Percentiles rank a stretch among this genome's conserved stretches.
Evolutionary conservation across 2,797 vertebrate species (phyloP).

Genomic region (Macropodus opercularis): DNA sequence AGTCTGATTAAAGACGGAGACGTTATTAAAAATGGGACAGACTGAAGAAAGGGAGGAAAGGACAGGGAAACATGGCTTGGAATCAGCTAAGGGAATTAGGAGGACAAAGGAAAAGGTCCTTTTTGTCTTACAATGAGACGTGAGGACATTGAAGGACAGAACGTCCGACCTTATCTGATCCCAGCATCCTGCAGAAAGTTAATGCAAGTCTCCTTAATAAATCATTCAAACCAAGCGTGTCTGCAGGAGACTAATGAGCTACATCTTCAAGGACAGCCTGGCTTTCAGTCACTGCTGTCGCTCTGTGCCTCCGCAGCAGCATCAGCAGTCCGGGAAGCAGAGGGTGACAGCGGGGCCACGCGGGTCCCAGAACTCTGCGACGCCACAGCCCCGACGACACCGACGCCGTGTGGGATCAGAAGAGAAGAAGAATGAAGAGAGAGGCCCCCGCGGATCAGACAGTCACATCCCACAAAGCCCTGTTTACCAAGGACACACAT

Average conservation of each 20-base stretch:
- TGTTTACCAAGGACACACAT: slow-evolving; percentile 82
- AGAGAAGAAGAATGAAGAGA: slow-evolving; percentile 60
- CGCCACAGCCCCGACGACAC: slow-evolving; percentile 49
- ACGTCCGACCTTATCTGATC: slow-evolving; percentile 25
- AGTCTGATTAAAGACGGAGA: slow-evolving; percentile 73
- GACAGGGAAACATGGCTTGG: slow-evolving; percentile 52
- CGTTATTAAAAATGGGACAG: slow-evolving; percentile 68
- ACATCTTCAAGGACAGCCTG: slow-evolving; percentile 39
- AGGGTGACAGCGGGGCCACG: slow-evolving; percentile 47
- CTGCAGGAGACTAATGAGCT: slow-evolving; percentile 32
- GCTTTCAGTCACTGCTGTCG: slow-evolving; percentile 18
- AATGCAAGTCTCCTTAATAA: slow-evolving; percentile 33
- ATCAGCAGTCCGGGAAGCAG: slow-evolving; percentile 24
- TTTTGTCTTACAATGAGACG: slow-evolving; percentile 47
- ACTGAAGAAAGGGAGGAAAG: slow-evolving; percentile 14
- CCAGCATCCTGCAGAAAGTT: slow-evolving; percentile 37
- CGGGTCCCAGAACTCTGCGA: slow-evolving; percentile 48
- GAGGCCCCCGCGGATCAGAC: slow-evolving; percentile 77
- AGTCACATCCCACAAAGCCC: slow-evolving; percentile 82
- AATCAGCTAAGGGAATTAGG: slow-evolving; percentile 53
- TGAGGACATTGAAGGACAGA: slow-evolving; percentile 30
- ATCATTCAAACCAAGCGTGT: slow-evolving; percentile 25
- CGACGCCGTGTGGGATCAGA: slow-evolving; percentile 60
- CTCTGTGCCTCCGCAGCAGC: slow-evolving; percentile 15
- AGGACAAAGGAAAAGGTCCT: slow-evolving; percentile 14